Conservation (phyloP, 1,140 invertebrate genomes). For the Cydia fagiglandana region DNA sequence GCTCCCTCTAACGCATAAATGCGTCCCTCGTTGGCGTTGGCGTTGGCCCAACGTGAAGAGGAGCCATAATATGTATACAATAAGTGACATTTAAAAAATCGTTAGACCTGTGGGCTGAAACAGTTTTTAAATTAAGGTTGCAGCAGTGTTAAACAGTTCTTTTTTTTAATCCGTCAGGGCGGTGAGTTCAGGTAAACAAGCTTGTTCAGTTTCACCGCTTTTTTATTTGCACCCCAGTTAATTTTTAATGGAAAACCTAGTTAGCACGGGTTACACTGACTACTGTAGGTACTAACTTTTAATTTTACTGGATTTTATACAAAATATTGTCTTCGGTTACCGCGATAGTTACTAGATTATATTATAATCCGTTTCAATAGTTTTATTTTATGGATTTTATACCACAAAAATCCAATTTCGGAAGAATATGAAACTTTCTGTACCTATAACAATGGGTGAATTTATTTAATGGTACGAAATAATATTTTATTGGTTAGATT, state of each 20-base stretch:
- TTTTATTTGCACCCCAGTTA: constrained; percentile 27
- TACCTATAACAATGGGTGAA: too few relatives aligned
- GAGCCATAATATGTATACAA: too few relatives aligned
- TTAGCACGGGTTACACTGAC: constrained; percentile 6
- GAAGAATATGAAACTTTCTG: background rate
- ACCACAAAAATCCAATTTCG: background rate
- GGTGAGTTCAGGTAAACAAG: constrained; percentile 20
- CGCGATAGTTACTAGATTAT: too few relatives aligned
- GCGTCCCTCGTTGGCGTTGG: too few relatives aligned
- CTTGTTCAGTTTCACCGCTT: constrained; percentile 30
- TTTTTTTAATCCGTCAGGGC: background rate
- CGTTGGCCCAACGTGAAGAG: too few relatives aligned
- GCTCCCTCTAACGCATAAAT: too few relatives aligned
- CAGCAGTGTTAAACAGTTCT: background rate
- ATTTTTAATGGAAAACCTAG: constrained; percentile 25
- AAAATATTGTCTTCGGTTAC: too few relatives aligned
- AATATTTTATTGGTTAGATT: too few relatives aligned
- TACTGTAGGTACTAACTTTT: background rate
- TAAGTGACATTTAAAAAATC: background rate
- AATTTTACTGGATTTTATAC: constrained; percentile 7
- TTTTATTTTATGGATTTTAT: too few relatives aligned
- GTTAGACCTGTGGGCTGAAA: background rate
- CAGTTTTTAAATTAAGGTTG: constrained; percentile 6
- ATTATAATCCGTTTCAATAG: too few relatives aligned
- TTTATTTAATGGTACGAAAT: too few relatives aligned